Percentiles rank a stretch among this genome's conserved stretches.
These are phyloP conservation scores for Anguilla megastoma DNA, from an alignment of 2,797 vertebrate genomes.

Conservation along the genomic window DNA sequence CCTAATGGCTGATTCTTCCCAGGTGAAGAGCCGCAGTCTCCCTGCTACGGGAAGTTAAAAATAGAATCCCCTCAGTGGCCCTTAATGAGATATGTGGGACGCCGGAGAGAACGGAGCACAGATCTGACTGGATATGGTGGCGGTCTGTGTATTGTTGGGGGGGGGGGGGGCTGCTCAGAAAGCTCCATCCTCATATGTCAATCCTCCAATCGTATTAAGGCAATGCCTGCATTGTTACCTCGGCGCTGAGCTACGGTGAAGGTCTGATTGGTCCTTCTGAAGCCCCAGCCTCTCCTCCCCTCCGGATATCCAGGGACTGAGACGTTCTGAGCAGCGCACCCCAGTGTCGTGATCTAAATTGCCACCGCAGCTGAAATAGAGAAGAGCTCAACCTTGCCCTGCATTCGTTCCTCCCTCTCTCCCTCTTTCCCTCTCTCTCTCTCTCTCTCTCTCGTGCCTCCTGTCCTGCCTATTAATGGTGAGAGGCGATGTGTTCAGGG, in stretches of 20 bases:
- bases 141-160: not conserved
- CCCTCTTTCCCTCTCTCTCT: not conserved
- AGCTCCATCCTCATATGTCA: not conserved
- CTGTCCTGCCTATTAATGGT: not conserved
- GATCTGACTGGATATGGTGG: not conserved
- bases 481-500: not conserved
- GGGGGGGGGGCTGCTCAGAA: not conserved
- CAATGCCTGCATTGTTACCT: not conserved
- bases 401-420: not conserved
- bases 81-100: constrained; percentile 30
- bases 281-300: not conserved
- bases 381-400: not conserved
- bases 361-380: not conserved
- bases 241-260: not conserved
- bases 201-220: not conserved
- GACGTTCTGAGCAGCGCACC: not conserved
- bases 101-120: not conserved
- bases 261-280: not conserved
- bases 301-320: not conserved
- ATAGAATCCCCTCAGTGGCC: constrained; percentile 17
- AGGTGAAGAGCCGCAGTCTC: not conserved
- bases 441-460: not conserved
- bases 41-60: constrained; percentile 20
- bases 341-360: not conserved
- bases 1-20: not conserved